Evolutionary conservation across 35 echinoderm and acorn worm genomes (phyloP), one percentile per base, ranked within the genome.

Genomic region (Diadema setosum): DNA sequence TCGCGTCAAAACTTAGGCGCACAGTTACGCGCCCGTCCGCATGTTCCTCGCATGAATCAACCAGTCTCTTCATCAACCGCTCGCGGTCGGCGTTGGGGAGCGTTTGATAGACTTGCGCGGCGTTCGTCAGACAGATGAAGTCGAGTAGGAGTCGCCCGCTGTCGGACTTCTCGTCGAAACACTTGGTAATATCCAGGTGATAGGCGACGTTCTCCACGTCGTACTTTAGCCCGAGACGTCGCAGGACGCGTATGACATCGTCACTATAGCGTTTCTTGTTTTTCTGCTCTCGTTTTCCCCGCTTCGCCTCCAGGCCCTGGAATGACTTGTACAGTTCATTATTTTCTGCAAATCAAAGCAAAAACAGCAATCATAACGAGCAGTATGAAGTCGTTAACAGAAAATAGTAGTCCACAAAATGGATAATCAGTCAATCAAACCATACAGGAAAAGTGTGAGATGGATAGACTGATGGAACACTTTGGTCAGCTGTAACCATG

Each of bases 41-140:
- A 6, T 83, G 50, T 36, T 37, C 36, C 5, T 82, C 65, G 45
- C 94, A 96, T 34, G 33, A 91, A 20, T 96, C 85, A 3, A 70
- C 76, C 41, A 96, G 50, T 31, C 85, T 84, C 35, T 96, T 82
- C n/a, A 96, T 85, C 20, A 96, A 60, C 17, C 70, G 85, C 0
- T 81, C 55, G 49, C 90, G 85, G 49, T 96, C 87, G 20, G 85
- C 45, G 58, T 82, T 84, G 16, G 89, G 80, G 39, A 96, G 80
- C 1, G 85, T 96, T 41, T 92, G 89, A 69, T 96, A 96, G 26
- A 86, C 86, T 17, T 84, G 85, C 9, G 94, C 87, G 39, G 89
- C 94, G 85, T 96, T 96, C 46, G 94, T 96, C 58, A 96, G 87
- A 80, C 94, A 96, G 45, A 96, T 91, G 63, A 96, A 96, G 75